Base-by-base conservation (phyloP, 1,140 invertebrate species). In the Drosophila albomicans region DNA sequence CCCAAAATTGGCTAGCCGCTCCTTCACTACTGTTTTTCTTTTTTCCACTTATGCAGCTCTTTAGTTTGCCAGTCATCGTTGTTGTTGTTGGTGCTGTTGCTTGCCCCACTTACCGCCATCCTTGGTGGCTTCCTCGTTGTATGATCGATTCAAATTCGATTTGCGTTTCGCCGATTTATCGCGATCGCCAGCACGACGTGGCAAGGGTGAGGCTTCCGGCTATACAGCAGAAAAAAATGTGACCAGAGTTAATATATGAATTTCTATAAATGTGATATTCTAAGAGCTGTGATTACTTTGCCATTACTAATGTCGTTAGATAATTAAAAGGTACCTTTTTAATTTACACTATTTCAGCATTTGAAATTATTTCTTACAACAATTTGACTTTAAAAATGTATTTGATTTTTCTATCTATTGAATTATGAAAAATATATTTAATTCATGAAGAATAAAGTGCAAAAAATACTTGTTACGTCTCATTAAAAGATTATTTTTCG, bases 81-180 rank as follows among this genome's bases (percentile, higher is more conserved):
- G 28, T 13, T 11, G 56, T 7, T 45, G 2, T 32, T 4, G 57
- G 5, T 35, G 59, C 5, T 46, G 43, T n/a, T 71, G 80, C 25
- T 56, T 71, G 43, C 30, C 35, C 70, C 66, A 92, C 91, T 92
- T 91, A 92, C 79, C 81, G 90, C 92, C 91, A 81, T 93, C 91
- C 70, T 82, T 79, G 65, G 93, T 92, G 69, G 93, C 93, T 86
- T 94, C 93, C 91, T 95, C 95, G 62, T 94, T 94, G 51, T 93
- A 82, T 8, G 94, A 93, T 54, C 94, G 93, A 91, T 95, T 96
- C 62, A 95, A 87, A 91, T 95, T 94, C 41, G 95, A 95, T 92
- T 95, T 95, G 58, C 95, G 92, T 91, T 95, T 95, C 66, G 93
- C 93, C 71, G 94, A 95, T 79, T 95, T 95, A 91, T 96, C 95